Conservation (phyloP, 2,113 vertebrate species). For the Corythaeola cristata region DNA sequence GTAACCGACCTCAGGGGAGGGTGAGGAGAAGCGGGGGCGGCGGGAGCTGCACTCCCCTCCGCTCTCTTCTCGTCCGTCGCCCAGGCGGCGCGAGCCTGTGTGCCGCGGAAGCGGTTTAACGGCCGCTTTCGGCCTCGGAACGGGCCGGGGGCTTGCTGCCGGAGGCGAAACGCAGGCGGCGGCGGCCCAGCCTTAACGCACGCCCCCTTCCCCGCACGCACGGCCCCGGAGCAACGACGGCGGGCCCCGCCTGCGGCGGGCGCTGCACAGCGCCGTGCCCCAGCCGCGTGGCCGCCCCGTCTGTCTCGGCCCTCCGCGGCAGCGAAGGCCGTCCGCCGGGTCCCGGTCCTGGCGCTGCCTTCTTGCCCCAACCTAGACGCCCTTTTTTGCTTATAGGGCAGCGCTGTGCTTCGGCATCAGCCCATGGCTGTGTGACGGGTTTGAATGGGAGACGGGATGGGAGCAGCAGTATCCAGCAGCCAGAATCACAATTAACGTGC, state of each 20-base stretch:
- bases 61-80: too few species aligned
- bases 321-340: neutral
- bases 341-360: neutral
- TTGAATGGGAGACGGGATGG: neutral
- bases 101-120: neutral
- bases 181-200: neutral
- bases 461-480: neutral
- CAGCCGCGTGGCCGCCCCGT: too few species aligned
- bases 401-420: neutral
- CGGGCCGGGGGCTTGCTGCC: too few species aligned
- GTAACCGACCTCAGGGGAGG: neutral
- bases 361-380: neutral
- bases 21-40: neutral
- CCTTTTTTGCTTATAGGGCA: neutral
- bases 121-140: neutral
- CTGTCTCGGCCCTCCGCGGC: neutral
- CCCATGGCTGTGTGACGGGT: neutral
- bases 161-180: neutral
- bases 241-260: too few species aligned
- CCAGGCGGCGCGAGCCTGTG: neutral
- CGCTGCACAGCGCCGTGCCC: neutral
- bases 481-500: neutral
- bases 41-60: too few species aligned
- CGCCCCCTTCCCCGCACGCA: too few species aligned
- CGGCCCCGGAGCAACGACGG: too few species aligned